Base-by-base conservation (phyloP, 1,140 invertebrate genomes). In the Protaetia brevitarsis region DNA sequence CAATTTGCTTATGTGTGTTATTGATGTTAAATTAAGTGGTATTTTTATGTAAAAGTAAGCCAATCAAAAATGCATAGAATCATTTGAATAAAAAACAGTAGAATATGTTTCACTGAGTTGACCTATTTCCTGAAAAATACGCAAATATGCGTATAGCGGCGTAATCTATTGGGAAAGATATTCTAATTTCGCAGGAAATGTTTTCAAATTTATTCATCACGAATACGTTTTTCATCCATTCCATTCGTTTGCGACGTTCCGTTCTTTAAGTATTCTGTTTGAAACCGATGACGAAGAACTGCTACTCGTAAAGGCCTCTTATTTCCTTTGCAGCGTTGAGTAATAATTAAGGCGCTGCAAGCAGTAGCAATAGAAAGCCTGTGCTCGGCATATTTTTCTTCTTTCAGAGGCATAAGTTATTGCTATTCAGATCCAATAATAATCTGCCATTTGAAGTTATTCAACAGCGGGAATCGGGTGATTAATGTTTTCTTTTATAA, bases 191-290 rank as follows among this genome's bases (percentile, higher is more conserved):
- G n/a, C n/a, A n/a, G n/a, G n/a, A 51, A 51, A 23, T 51, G 41
- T n/a, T n/a, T n/a, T n/a, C n/a, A 5, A 51, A 51, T 51, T 51
- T 51, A 51, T 51, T 51, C 41, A 51, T 23, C n/a, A n/a, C n/a
- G 41, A 23, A 51, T 6, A 51, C 19, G 26, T 51, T 51, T 34
- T 34, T 51, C 19, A 51, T 51, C 41, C 41, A 11, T 51, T 51
- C 7, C 19, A 51, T 23, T n/a, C n/a, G n/a, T n/a, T n/a, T n/a
- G n/a, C n/a, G n/a, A n/a, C n/a, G n/a, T n/a, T n/a, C n/a, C 19
- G 10, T 51, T 23, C 41, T 23, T 51, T 51, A 51, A 51, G 16
- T 51, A 51, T 51, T 51, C 41, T 23, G 19, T 51, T 51, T 51
- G 41, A 8, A 51, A 23, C 41, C 2, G 11, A 51, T 51, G 41